Conservation (phyloP, 1,140 invertebrate species). For the roundworm (Caenorhabditis elegans) region DNA sequence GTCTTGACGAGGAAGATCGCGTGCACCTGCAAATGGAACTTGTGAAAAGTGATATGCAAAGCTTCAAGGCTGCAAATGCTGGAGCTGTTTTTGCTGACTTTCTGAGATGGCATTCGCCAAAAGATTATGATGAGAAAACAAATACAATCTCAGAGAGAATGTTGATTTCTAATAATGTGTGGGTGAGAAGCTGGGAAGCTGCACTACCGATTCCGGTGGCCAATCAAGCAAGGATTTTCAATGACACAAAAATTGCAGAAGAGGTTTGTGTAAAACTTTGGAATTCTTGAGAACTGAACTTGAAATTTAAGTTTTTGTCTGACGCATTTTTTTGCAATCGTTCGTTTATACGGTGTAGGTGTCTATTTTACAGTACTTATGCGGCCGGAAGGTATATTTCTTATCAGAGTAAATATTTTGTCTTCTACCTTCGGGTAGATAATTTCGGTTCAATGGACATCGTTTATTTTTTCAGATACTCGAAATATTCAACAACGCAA, state of each 20-base stretch:
- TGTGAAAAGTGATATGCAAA: conserved; percentile 5
- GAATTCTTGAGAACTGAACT: too few relatives aligned
- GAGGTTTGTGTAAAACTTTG: conserved; percentile 70
- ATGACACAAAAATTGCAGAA: conserved; percentile 91
- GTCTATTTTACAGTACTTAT: too few relatives aligned
- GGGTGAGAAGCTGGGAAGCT: conserved; percentile 82
- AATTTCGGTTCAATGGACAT: too few relatives aligned
- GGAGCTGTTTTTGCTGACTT: conserved; percentile 88
- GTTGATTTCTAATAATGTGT: conserved; percentile 89
- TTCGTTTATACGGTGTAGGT: too few relatives aligned
- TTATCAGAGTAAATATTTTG: too few relatives aligned
- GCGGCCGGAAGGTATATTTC: too few relatives aligned
- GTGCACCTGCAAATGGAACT: conserved; percentile 2
- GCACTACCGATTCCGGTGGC: conserved; percentile 83
- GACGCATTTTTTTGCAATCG: too few relatives aligned
- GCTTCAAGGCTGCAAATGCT: conserved; percentile 85
- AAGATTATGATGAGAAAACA: conserved; percentile 68
- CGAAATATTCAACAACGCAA: background rate
- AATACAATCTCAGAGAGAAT: conserved; percentile 85
- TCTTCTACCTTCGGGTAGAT: too few relatives aligned
- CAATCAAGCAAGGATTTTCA: conserved; percentile 86
- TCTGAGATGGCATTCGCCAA: conserved; percentile 94
- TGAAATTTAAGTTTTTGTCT: too few relatives aligned
- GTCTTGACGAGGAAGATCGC: background rate
- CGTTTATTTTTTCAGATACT: too few relatives aligned